Evolutionary conservation across 2,797 vertebrate genomes (phyloP), one percentile per base, ranked within the genome.

Genomic region (Helarctos malayanus): DNA sequence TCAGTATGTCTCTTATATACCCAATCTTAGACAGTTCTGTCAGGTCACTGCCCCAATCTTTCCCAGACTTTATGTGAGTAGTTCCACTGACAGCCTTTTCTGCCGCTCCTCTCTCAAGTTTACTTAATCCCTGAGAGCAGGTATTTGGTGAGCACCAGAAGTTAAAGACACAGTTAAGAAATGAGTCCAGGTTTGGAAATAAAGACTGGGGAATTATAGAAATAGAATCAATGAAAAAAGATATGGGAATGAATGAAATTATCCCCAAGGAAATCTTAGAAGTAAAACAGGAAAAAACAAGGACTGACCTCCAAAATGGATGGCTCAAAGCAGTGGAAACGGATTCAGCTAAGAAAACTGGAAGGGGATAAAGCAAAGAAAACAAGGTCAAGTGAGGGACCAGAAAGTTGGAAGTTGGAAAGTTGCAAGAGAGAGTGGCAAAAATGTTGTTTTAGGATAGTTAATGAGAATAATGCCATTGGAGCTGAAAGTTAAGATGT

Each of bases 401-500:
- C 12, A 25, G 29, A 54, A 29, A 13, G 16, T 59, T 16, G 7
- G 21, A 80, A 85, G 81, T 29, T 21, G 61, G 25, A 45, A 41
- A 85, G 7, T 10, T 52, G 32, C 12, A n/a, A 32, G 52, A 78
- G 2, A 38, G 47, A 65, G 23, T 7, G 59, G 35, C 54, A 76
- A 73, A 81, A 84, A 35, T 32, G 2, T 38, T 54, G 6, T 45
- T 83, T 78, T 65, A 65, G 15, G 6, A 35, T 11, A 89, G 38
- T 78, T 83, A 41, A 56, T 90, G 69, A 49, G 59, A 81, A 56
- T 54, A 71, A 47, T 29, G 59, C 54, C 32, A 54, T 21, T 86
- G 76, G 69, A 90, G 29, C 63, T 92, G 80, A 89, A 94, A 76
- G 90, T 90, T 25, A 80, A 89, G 80, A 82, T 32, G 5, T 45